A percentile compares a stretch with the other conserved stretches of the same genome.
phyloP scores from a whole-genome alignment of 1,140 invertebrate genomes.

The Eubasilissa regina region DNA sequence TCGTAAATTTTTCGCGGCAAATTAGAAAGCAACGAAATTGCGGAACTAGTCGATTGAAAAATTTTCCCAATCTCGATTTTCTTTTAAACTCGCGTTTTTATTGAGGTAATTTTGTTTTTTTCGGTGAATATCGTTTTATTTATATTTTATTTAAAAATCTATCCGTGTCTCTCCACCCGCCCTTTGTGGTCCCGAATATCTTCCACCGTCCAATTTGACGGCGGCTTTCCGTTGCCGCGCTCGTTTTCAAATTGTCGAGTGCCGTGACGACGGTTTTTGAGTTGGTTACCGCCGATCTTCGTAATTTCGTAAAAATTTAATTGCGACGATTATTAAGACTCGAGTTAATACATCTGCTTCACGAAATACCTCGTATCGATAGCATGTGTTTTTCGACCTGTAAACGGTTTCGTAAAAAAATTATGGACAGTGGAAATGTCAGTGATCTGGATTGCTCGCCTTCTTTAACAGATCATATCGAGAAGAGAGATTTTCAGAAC shows the following conservation, averaged over 20 bases:
- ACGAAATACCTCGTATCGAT: neutral
- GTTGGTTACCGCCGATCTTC: constrained; percentile 1
- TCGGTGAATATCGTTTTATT: too few species aligned
- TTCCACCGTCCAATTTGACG: neutral
- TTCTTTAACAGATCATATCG: neutral
- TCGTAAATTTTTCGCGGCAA: too few species aligned
- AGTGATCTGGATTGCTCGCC: constrained; percentile 22
- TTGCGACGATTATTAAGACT: constrained; percentile 7
- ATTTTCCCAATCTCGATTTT: too few species aligned
- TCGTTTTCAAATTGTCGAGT: constrained; percentile 29
- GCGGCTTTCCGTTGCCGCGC: neutral
- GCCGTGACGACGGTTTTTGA: neutral
- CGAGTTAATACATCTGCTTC: neutral
- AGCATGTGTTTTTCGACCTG: constrained; percentile 49
- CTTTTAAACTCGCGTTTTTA: too few species aligned
- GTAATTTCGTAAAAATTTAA: neutral
- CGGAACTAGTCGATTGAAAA: too few species aligned
- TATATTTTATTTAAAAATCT: too few species aligned
- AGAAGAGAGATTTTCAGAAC: constrained; percentile 10
- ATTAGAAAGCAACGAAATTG: too few species aligned
- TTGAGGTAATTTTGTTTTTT: too few species aligned
- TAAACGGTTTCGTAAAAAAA: constrained; percentile 52
- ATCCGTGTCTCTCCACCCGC: neutral
- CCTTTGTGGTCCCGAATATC: neutral
- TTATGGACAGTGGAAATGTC: constrained; percentile 45